A percentile compares a stretch with the other conserved stretches of the same genome.
Evolutionary conservation across 2,797 vertebrate genomes (phyloP).

Genomic region (Leuciscus waleckii): DNA sequence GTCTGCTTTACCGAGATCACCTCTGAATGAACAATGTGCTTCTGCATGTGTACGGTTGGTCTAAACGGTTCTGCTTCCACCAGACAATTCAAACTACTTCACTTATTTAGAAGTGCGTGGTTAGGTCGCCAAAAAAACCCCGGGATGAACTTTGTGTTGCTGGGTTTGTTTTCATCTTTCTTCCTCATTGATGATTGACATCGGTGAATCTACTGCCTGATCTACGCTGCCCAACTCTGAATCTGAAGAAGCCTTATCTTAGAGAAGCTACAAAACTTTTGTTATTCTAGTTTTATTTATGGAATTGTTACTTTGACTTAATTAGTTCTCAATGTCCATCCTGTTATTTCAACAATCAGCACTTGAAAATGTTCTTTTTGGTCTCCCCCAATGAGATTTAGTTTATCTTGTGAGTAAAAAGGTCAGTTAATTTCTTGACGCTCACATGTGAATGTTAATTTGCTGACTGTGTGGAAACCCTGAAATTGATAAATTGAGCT

Average conservation of each 20-base stretch:
- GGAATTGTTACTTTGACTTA: slow-evolving; percentile 8
- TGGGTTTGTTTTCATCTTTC: slow-evolving; percentile 11
- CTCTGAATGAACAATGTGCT: slow-evolving; percentile 28
- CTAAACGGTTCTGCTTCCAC: slow-evolving; percentile 30
- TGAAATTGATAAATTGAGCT: background rate
- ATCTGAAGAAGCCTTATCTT: slow-evolving; percentile 47
- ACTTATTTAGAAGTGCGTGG: slow-evolving; percentile 28
- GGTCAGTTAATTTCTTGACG: background rate
- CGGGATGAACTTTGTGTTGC: slow-evolving; percentile 22
- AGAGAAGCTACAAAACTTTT: slow-evolving; percentile 22
- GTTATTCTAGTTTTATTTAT: slow-evolving; percentile 48
- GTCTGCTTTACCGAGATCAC: slow-evolving; percentile 26
- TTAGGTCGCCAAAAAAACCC: slow-evolving; percentile 14
- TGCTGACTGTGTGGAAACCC: slow-evolving; percentile 22
- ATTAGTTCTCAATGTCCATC: background rate
- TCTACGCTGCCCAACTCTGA: slow-evolving; percentile 21
- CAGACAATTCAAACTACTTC: slow-evolving; percentile 20
- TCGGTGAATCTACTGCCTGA: slow-evolving; percentile 36
- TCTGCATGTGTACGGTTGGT: slow-evolving; percentile 35
- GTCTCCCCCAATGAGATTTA: background rate
- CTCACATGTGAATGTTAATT: slow-evolving; percentile 21
- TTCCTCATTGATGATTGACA: slow-evolving; percentile 19
- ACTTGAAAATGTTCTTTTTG: background rate
- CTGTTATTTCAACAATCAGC: slow-evolving; percentile 9
- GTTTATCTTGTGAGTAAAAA: slow-evolving; percentile 18